phyloP scores from a whole-genome alignment of 2,888 invertebrate species.

The Pantelozetes paolii region DNA sequence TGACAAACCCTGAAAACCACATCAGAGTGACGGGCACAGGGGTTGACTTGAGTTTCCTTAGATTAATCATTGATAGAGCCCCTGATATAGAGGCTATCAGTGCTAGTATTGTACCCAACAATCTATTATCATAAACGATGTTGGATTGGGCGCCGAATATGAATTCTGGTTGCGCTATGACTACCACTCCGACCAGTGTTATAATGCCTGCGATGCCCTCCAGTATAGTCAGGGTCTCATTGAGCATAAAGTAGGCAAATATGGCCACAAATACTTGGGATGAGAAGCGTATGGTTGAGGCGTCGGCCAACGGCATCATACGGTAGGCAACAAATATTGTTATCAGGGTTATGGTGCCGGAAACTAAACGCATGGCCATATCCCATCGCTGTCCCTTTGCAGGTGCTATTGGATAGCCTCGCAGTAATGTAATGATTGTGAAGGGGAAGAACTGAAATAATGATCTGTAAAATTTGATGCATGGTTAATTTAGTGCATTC shows the following conservation, averaged over 20 bases:
- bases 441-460: neutral
- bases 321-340: constrained; percentile 31
- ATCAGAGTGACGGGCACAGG: constrained; percentile 26
- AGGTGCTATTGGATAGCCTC: neutral
- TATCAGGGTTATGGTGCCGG: constrained; percentile 27
- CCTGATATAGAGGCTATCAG: constrained; percentile 24
- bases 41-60: constrained; percentile 38
- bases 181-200: constrained; percentile 75
- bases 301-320: constrained; percentile 81
- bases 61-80: constrained; percentile 16
- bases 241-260: constrained; percentile 61
- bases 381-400: neutral
- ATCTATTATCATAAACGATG: constrained; percentile 7
- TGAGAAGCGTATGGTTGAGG: constrained; percentile 81
- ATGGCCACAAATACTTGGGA: constrained; percentile 86
- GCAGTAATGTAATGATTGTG: neutral
- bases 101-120: constrained; percentile 19
- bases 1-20: constrained; percentile 20
- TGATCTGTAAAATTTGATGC: too few relatives aligned
- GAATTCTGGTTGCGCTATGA: constrained; percentile 77
- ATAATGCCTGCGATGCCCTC: constrained; percentile 74
- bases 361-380: constrained; percentile 28
- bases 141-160: constrained; percentile 61
- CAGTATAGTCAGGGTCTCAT: constrained; percentile 74
- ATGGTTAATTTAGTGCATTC: too few relatives aligned